Evolutionary conservation across 2,888 invertebrate species (phyloP), one percentile per base, ranked within the genome.

Genomic region (Muschampia plurimacula): DNA sequence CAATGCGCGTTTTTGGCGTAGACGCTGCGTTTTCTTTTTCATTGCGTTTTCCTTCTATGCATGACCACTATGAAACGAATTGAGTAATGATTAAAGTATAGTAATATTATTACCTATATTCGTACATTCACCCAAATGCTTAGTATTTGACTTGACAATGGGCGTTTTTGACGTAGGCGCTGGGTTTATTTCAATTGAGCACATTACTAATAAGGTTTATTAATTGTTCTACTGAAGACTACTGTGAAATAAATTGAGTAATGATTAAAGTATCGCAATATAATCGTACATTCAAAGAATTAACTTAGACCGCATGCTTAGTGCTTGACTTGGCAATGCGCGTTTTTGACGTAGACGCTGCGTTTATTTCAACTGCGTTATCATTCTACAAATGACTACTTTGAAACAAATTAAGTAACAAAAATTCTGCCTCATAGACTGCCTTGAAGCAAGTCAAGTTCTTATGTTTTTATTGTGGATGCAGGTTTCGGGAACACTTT

Each of bases 201-300:
- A 22, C 22, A 22, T 22, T 22, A 22, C 22, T 22, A 22, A 3
- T 2, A 1, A 4, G 5, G 13, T 49, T n/a, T 4, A 5, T 2
- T 13, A 2, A n/a, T 49, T 2, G 49, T 49, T 49, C 32, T 32
- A 32, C 2, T 1, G 32, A 32, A 3, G 2, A 32, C 32, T 3
- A 32, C 2, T 32, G 3, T 32, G 32, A 32, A 32, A 32, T 1
- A 32, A 32, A 32, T 32, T 3, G 32, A 32, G 32, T 32, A 32
- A 3, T 32, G 32, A 32, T 32, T 32, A 32, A 32, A 32, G 32
- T 60, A 68, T 49, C 10, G 68, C 15, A 41, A 46, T 66, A 12
- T 36, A 71, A 6, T 22, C n/a, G 15, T 64, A 65, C 15, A 59
- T 67, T 5, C 32, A 1, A 62, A 62, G 59, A 22, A 39, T 65